Evolutionary conservation across 2,797 vertebrate genomes (phyloP), one percentile per base, ranked within the genome.

Genomic region (Cossypha heuglini): DNA sequence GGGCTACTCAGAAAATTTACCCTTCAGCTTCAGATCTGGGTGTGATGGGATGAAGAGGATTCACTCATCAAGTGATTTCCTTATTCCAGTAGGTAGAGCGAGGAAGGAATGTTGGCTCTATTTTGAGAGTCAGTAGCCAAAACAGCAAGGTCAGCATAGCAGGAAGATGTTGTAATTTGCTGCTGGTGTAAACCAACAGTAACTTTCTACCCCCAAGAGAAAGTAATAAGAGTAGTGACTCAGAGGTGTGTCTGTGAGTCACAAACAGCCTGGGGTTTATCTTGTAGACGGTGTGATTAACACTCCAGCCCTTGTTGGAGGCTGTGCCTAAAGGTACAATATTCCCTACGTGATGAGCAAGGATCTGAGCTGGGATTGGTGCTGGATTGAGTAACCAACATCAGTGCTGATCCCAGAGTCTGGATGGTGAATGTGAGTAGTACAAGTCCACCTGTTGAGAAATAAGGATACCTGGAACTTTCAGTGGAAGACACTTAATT

Each of bases 151-250:
- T 92, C 92, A 94, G 84, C 85, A 51, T 62, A 77, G 91, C 68
- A 91, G 54, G 75, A 77, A 79, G 75, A 90, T 88, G 95, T 73
- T 79, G 82, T 75, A 54, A 92, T 91, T 94, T 87, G 83, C 77
- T 38, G 29, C 57, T 88, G 72, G 61, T 79, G 31, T 85, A 87
- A 91, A 89, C 33, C 68, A 91, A 64, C 68, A 82, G 42, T 77
- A 71, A 64, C 25, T 90, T 84, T 75, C 69, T 95, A 80, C 31
- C 72, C 88, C 67, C n/a, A 35, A 88, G 83, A 90, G 93, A 76
- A 88, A 90, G 62, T 24, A 63, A 59, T 64, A 90, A 86, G 88
- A 74, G 63, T 11, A 48, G 67, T 95, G 92, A 95, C 78, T 93
- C 88, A 87, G 90, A 89, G 82, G 48, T 76, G 67, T 76, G 81